Base-by-base conservation (phyloP, 2,113 vertebrate species). In the Sceloporus tristichus region DNA sequence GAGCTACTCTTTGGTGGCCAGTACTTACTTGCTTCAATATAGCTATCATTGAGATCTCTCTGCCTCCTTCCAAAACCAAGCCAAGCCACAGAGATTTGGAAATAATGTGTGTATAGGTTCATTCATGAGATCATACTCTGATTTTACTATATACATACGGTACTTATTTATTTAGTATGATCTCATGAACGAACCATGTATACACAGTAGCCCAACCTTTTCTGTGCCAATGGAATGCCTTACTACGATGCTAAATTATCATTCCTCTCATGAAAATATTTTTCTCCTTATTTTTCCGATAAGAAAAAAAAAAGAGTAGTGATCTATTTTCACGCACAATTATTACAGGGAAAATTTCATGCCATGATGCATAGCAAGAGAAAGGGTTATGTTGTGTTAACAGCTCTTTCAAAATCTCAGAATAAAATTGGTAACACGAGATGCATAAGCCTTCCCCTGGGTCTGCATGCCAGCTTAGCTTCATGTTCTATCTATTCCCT, bases 291-390 rank as follows among this genome's bases (percentile, higher is more conserved):
- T 48, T 65, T 77, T 77, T 66, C 25, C 19, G 38, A 16, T 14
- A 48, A 56, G 48, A 84, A 54, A 53, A 71, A 48, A 1, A 8
- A 53, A 7, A 5, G 19, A 5, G 19, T 66, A 85, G 38, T 40
- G 16, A 19, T 85, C 48, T 27, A 42, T 85, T 42, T 25, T 66
- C 27, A 66, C 25, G 21, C 29, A 38, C 11, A 42, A n/a, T 48
- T n/a, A 54, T 48, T 13, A 66, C 79, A 14, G 18, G n/a, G 53
- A 65, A 86, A 62, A 62, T 62, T 19, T 9, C 0, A 13, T 38
- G 65, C 85, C 53, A 73, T 62, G 42, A 74, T 40, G 66, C 90
- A 16, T 2, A 80, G 62, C 16, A 59, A 78, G 70, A 80, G 34
- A 78, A 80, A 16, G 66, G 38, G 65, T 38, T 88, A 66, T 34